Base-by-base conservation (phyloP, 2,113 vertebrate species). In the Proterorhinus semilunaris region DNA sequence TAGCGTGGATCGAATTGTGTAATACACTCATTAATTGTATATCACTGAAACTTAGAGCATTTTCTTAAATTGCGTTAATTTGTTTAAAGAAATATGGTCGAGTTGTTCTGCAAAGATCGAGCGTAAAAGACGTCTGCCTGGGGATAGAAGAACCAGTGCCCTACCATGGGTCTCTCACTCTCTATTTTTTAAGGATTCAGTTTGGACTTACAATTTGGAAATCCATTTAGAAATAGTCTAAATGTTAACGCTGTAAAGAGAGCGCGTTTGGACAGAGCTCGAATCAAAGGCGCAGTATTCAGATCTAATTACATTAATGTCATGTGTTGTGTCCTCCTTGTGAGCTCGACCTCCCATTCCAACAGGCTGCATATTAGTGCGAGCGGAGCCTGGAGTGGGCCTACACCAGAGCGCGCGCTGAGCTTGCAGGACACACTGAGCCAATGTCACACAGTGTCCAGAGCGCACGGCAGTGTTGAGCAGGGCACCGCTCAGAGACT, bases 261-360 rank as follows among this genome's bases (percentile, higher is more conserved):
- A 12, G 7, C 55, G 27, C 68, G 61, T 16, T 44, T 72, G 71
- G 69, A 74, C 16, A 73, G 76, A 75, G 64, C 52, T 49, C 61
- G 75, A 83, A 80, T 86, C 78, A 83, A 89, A 88, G 76, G 68
- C 5, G 65, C 53, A 62, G 21, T 75, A 83, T 83, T 90, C 87
- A 89, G 88, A 78, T 79, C 87, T 90, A 86, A 89, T 90, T 75
- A 76, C 77, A 90, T 92, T 93, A 92, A 65, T 88, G 88, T 91
- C 87, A 91, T 93, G 89, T 83, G 84, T 87, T 88, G 82, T 66
- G 72, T 86, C 83, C 87, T 80, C 88, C 12, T 86, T 86, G 79
- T 85, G 82, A 74, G 72, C 76, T 83, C 86, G 90, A 93, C 81
- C 84, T 89, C 94, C 90, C 90, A 87, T 83, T 78, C 81, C 82